These are phyloP conservation scores for Hoplostethus mediterraneus DNA, from an alignment of 2,797 vertebrate genomes.

Conservation along the genomic window DNA sequence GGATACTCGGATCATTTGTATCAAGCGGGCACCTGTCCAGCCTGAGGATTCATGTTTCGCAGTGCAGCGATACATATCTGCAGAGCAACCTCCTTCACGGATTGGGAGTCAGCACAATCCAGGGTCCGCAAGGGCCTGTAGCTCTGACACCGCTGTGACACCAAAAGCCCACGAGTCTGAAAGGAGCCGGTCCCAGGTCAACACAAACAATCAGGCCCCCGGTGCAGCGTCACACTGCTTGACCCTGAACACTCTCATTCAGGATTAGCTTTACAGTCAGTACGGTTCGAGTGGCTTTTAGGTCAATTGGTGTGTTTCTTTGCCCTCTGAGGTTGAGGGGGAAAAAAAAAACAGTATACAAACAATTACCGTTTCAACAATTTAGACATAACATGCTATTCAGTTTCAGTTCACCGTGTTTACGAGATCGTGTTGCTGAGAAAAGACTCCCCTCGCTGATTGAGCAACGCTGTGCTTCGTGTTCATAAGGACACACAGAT, in stretches of 20 bases:
- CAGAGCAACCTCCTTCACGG: conserved; percentile 57
- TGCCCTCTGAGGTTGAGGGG: background rate
- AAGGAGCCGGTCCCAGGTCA: conserved; percentile 38
- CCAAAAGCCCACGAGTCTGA: conserved; percentile 29
- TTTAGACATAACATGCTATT: background rate
- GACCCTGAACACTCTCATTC: conserved; percentile 13
- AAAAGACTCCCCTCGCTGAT: conserved; percentile 49
- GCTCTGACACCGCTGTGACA: conserved; percentile 46
- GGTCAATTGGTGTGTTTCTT: background rate
- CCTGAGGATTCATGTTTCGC: conserved; percentile 57
- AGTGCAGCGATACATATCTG: conserved; percentile 57
- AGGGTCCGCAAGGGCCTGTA: conserved; percentile 52
- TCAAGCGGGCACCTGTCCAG: conserved; percentile 40
- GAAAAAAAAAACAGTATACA: background rate
- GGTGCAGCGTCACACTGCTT: background rate
- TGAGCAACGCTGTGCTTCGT: conserved; percentile 64
- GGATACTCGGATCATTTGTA: conserved; percentile 31
- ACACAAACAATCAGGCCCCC: conserved; percentile 29
- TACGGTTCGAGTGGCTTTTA: background rate
- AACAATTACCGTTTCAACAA: background rate
- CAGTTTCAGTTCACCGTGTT: conserved; percentile 2
- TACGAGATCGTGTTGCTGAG: conserved; percentile 9
- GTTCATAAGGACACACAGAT: conserved; percentile 74
- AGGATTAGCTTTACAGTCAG: conserved; percentile 1
- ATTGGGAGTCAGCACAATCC: conserved; percentile 62